phyloP scores from a whole-genome alignment of 2,113 vertebrate genomes.

The Sisor rabdophorus region DNA sequence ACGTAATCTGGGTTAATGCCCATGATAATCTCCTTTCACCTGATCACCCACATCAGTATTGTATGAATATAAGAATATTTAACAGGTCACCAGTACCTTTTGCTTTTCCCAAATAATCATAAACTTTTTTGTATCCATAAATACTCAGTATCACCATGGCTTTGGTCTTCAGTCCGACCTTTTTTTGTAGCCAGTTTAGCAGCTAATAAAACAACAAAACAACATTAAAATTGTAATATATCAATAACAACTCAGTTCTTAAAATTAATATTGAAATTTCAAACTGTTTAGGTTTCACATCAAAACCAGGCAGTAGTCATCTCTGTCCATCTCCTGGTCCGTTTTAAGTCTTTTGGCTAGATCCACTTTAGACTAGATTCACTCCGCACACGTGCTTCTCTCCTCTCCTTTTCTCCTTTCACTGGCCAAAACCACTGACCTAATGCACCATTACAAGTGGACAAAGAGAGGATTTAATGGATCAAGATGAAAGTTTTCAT shows the following conservation, averaged over 20 bases:
- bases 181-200: constrained; percentile 71
- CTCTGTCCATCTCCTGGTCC: constrained; percentile 40
- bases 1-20: constrained; percentile 40
- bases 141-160: constrained; percentile 45
- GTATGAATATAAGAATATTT: constrained; percentile 41
- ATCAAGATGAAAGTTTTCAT: constrained; percentile 34
- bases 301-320: constrained; percentile 61
- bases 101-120: constrained; percentile 29
- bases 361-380: constrained; percentile 30
- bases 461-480: constrained; percentile 39
- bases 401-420: constrained; percentile 36
- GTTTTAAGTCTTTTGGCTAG: constrained; percentile 32
- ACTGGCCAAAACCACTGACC: constrained; percentile 41
- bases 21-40: constrained; percentile 32
- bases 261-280: constrained; percentile 57
- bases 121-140: not conserved
- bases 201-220: constrained; percentile 74
- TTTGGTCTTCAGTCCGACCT: constrained; percentile 64
- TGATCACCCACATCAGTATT: constrained; percentile 19
- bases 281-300: constrained; percentile 63
- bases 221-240: constrained; percentile 48
- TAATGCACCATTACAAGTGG: constrained; percentile 53
- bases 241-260: constrained; percentile 51
- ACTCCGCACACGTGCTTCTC: constrained; percentile 15
- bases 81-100: constrained; percentile 50